phyloP scores from a whole-genome alignment of 2,797 vertebrate species.

The Alca torda region DNA sequence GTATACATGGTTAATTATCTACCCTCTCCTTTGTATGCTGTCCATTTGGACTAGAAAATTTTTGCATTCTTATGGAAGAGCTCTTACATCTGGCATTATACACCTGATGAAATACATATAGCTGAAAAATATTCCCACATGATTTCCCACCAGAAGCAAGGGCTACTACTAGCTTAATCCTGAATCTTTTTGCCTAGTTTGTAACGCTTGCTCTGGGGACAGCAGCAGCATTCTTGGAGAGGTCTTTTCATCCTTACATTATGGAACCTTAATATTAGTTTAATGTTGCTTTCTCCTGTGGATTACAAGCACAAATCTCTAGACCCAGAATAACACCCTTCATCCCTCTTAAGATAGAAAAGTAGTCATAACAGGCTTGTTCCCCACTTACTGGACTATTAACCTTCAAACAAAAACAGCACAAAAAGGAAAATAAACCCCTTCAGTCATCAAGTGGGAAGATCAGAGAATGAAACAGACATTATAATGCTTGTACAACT shows the following conservation, averaged over 20 bases:
- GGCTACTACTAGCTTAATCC: not conserved
- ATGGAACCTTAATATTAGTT: not conserved
- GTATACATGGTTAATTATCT: not conserved
- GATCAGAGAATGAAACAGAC: not conserved
- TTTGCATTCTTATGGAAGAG: not conserved
- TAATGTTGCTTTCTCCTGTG: not conserved
- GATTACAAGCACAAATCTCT: not conserved
- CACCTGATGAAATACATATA: not conserved
- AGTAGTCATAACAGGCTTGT: not conserved
- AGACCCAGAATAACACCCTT: not conserved
- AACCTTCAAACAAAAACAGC: not conserved
- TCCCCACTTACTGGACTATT: not conserved
- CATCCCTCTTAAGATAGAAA: not conserved
- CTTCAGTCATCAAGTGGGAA: not conserved
- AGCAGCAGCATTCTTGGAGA: not conserved
- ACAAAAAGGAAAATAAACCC: not conserved
- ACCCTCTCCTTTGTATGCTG: not conserved
- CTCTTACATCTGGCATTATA: not conserved
- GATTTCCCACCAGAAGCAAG: not conserved
- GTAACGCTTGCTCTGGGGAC: not conserved
- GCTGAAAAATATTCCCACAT: not conserved
- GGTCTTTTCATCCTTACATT: not conserved
- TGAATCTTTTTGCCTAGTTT: not conserved
- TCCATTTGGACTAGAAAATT: not conserved
- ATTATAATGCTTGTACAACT: not conserved